Base-by-base conservation (phyloP, 1,140 invertebrate genomes). In the Atta colombica region DNA sequence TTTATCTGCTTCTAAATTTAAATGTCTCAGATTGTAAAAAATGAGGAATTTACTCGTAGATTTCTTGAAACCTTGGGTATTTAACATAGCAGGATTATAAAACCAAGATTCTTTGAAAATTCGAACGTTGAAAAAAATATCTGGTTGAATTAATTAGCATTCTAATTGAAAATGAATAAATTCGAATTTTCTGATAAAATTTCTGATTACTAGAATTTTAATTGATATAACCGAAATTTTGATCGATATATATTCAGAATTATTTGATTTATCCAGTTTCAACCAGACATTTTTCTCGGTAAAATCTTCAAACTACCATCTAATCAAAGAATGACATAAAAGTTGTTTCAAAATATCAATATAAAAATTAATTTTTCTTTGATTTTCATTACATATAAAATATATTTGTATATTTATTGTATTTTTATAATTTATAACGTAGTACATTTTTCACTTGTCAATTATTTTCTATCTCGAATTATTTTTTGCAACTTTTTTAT, bases 1-100 rank as follows among this genome's bases (percentile, higher is more conserved):
- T 60, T 60, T 10, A 75, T 45, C 39, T 28, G 55, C 5, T 45
- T 75, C 35, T 25, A 75, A 75, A 60, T 77, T 77, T 77, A 61
- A 77, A 61, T 77, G n/a, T 16, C 51, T n/a, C 10, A 31, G 53
- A 16, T 45, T 77, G 10, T 21, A 16, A 77, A 39, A n/a, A 39
- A 60, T 16, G 31, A 75, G 12, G 31, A 39, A 77, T 77, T 77
- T 21, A 21, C 1, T n/a, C 6, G 51, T 21, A 0, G 12, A 21
- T 16, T 53, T n/a, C 25, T 55, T 35, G 14, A 28, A 12, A 55
- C 12, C 12, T 58, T 31, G 12, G n/a, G 0, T 25, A 60, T 60
- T 75, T 8, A 58, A 75, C 10, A 69, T 16, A 25, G 5, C 14
- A 16, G 18, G 39, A 74, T 3, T 39, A 21, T 58, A 58, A 55